Evolutionary conservation across 2,797 vertebrate species (phyloP).

Genomic region (Acropternis orthonyx): DNA sequence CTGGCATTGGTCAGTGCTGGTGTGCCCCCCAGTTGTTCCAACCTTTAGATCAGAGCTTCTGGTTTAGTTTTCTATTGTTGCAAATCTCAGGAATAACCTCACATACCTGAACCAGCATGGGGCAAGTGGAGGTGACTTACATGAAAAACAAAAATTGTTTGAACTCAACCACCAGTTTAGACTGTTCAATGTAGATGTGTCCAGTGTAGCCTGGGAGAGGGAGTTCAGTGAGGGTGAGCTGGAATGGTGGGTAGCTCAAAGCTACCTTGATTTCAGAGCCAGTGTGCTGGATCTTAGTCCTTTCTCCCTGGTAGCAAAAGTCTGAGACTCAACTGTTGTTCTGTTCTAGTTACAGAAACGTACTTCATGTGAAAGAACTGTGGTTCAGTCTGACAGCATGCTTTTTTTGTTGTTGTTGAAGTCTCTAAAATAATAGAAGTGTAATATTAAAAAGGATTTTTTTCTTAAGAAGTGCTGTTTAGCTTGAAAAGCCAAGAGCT

Average conservation of each 20-base stretch:
- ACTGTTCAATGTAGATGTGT: fast-evolving
- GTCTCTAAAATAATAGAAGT: not conserved
- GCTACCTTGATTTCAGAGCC: not conserved
- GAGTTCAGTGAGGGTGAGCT: not conserved
- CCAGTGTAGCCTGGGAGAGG: not conserved
- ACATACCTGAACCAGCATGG: not conserved
- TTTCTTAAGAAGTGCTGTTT: not conserved
- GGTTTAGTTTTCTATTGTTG: not conserved
- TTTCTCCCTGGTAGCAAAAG: not conserved
- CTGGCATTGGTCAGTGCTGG: not conserved
- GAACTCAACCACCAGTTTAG: not conserved
- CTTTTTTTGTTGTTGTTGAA: not conserved
- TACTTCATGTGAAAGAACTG: not conserved
- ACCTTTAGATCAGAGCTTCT: not conserved
- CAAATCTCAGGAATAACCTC: not conserved
- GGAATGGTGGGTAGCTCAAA: not conserved
- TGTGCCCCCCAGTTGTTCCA: not conserved
- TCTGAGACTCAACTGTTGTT: not conserved
- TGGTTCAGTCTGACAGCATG: not conserved
- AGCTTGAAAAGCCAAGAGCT: not conserved
- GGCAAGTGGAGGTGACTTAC: not conserved
- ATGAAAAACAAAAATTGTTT: not conserved
- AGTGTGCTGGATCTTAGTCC: not conserved
- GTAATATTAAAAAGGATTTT: not conserved
- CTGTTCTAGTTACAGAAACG: not conserved